Evolutionary conservation across 1,140 invertebrate species (phyloP), one percentile per base, ranked within the genome.

Genomic region (Drosophila insularis): DNA sequence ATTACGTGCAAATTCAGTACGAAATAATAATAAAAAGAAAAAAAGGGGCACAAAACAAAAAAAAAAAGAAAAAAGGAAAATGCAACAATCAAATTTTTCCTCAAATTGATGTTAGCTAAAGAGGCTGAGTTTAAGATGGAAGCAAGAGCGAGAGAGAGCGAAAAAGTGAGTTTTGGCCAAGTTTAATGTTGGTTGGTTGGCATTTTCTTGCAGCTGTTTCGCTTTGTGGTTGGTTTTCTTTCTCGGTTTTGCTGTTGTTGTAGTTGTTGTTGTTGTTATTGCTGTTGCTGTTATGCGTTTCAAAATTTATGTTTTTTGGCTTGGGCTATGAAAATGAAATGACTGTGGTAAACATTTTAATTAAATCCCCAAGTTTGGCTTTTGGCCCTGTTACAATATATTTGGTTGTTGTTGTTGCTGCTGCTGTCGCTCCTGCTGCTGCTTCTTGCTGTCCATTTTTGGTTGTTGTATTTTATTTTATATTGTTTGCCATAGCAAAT

Each of bases 341-440:
- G 84, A 89, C 84, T 87, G 84, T 89, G 84, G 84, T 87, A 84
- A 87, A 87, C 84, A 87, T 87, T 87, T 87, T 87, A 87, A 87
- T 87, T 87, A 87, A 87, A 87, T 87, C 84, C 43, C 43, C 84
- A 87, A 87, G 84, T 87, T 87, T 89, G 82, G 82, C 82, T 87
- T 82, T 81, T 87, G 84, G 82, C 82, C 84, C 74, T 75, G 75
- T 89, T 87, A 89, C 81, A 86, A 86, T 87, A 86, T 86, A 86
- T 86, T 65, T 73, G 32, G 43, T 54, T 71, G 63, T 61, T 46
- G 63, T 56, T 61, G 56, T 43, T 43, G 32, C 19, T 53, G 50
- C 19, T 70, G 64, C 68, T 74, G 78, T 68, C 75, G 67, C 67
- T 73, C 62, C 66, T 67, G 69, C 63, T 64, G 73, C 71, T 63